A percentile compares a stretch with the other conserved stretches of the same genome.
Conservation (phyloP, 2,113 vertebrate genomes). For the Mobula hypostoma region DNA sequence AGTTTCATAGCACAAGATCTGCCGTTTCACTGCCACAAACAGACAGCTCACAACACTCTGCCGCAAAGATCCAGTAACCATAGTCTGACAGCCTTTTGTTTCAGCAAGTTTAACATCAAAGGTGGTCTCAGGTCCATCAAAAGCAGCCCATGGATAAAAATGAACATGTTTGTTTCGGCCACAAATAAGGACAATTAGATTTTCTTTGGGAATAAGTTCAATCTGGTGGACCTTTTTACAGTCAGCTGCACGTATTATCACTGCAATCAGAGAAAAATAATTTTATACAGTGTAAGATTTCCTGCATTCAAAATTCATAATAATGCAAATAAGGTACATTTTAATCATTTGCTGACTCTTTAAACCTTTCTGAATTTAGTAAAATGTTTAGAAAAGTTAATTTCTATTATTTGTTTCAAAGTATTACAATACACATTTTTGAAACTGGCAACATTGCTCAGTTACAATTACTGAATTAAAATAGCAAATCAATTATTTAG, state of each 20-base stretch:
- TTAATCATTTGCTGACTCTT: neutral
- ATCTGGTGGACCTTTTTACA: constrained; percentile 94
- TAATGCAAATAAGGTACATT: too few species aligned
- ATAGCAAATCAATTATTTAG: neutral
- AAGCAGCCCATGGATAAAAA: constrained; percentile 75
- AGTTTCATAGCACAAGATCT: constrained; percentile 85
- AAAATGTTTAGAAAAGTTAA: neutral
- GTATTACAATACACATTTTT: neutral
- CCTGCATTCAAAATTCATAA: neutral
- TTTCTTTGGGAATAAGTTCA: constrained; percentile 78
- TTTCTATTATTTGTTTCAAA: neutral
- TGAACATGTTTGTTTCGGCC: constrained; percentile 86
- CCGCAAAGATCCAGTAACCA: constrained; percentile 65
- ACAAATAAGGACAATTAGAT: constrained; percentile 74
- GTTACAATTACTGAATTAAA: neutral
- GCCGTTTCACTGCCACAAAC: constrained; percentile 82
- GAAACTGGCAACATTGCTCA: neutral
- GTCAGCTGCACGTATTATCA: constrained; percentile 87
- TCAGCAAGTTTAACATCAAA: constrained; percentile 83
- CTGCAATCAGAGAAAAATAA: constrained; percentile 50
- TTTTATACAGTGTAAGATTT: neutral
- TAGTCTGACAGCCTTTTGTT: constrained; percentile 86
- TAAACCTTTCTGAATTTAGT: neutral
- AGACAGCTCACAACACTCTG: constrained; percentile 70
- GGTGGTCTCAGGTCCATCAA: constrained; percentile 75